Conservation (phyloP, 2,797 vertebrate species). For the Liasis olivaceus region DNA sequence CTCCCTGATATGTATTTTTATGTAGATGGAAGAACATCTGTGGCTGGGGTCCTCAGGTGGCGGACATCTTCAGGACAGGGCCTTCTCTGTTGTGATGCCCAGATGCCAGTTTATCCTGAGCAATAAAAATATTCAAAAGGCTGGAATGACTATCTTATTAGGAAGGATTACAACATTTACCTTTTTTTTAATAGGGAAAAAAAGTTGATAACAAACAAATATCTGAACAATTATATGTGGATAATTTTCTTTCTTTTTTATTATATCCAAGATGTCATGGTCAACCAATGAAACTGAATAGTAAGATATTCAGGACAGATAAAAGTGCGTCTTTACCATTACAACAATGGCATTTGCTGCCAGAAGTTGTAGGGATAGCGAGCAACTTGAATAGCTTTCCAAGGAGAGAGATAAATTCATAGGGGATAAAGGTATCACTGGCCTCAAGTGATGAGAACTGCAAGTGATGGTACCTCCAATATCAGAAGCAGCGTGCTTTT, state of each 20-base stretch:
- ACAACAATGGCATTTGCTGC: not conserved
- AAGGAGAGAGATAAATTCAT: not conserved
- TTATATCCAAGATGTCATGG: not conserved
- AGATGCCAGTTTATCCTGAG: no score
- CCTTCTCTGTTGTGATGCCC: not conserved
- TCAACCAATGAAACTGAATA: not conserved
- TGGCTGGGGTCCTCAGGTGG: not conserved
- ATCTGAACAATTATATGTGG: not conserved
- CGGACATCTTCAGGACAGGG: no score
- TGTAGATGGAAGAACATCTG: not conserved
- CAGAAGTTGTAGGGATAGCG: not conserved
- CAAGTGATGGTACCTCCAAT: not conserved
- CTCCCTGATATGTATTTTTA: not conserved
- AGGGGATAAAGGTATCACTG: not conserved
- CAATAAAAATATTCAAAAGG: no score
- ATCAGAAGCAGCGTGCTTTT: not conserved
- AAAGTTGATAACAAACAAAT: not conserved
- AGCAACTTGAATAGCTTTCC: not conserved
- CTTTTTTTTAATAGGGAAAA: not conserved
- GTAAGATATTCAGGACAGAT: not conserved
- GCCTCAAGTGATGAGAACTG: not conserved
- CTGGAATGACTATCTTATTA: no score
- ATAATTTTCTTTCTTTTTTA: not conserved
- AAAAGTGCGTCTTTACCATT: not conserved
- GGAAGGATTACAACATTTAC: not conserved